Evolutionary conservation across 2,113 vertebrate genomes (phyloP).

Genomic region (Dicerorhinus sumatrensis): DNA sequence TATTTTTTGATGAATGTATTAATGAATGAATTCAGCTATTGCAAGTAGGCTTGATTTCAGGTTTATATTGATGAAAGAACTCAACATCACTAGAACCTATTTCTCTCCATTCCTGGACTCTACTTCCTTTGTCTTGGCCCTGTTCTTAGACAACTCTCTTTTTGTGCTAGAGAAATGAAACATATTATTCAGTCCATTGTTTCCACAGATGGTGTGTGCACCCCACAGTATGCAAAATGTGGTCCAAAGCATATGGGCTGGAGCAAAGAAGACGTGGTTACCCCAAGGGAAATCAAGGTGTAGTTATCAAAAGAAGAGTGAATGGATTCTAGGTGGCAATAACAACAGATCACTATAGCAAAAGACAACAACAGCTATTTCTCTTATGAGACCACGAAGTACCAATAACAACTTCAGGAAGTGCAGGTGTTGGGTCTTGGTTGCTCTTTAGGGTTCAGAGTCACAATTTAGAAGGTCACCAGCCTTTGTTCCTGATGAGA

Average conservation of each 20-base stretch:
- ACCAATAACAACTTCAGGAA: not conserved
- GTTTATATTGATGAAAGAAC: not conserved
- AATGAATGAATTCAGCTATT: not conserved
- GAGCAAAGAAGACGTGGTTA: not conserved
- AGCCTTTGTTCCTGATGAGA: not conserved
- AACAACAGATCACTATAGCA: not conserved
- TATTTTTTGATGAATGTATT: not conserved
- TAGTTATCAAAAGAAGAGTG: not conserved
- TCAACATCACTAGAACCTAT: not conserved
- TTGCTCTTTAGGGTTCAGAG: not conserved
- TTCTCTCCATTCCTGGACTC: not conserved
- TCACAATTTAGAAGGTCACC: not conserved
- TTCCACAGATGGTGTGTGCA: not conserved
- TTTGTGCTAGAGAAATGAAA: not conserved
- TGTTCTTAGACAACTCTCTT: not conserved
- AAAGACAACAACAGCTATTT: not conserved
- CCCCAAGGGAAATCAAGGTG: not conserved
- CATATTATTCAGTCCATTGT: not conserved
- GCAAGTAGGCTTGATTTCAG: not conserved
- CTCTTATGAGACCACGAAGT: not conserved
- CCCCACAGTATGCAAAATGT: not conserved
- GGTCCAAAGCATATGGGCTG: not conserved
- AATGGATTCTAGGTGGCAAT: not conserved
- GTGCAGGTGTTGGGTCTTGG: not conserved
- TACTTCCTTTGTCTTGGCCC: not conserved